A percentile compares a stretch with the other conserved stretches of the same genome.
Evolutionary conservation across 2,797 vertebrate species (phyloP).

Genomic region (Psittacula derbiana): DNA sequence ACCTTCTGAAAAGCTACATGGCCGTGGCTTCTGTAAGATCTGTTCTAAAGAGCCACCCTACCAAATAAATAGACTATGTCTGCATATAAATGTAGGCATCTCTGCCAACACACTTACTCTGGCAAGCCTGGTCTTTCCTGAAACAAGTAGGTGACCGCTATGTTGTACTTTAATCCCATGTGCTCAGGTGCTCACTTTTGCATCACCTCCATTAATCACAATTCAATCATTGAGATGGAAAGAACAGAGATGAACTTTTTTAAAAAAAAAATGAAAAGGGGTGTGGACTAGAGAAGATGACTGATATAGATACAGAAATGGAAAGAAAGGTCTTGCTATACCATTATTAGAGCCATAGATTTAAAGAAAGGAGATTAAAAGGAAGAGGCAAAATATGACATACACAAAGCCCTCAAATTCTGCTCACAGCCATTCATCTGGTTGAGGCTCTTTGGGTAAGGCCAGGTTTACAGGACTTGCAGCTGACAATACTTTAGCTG

Average conservation of each 20-base stretch:
- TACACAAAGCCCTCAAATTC: neutral
- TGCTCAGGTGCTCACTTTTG: neutral
- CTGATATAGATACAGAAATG: neutral
- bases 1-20: neutral
- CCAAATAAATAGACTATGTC: neutral
- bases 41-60: neutral
- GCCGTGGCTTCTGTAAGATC: neutral
- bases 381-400: neutral
- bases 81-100: neutral
- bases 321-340: neutral
- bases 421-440: rapidly evolving
- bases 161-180: neutral
- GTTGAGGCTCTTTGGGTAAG: neutral
- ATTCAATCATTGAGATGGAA: neutral
- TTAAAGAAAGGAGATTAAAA: neutral
- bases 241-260: neutral
- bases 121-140: neutral
- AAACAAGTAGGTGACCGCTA: neutral
- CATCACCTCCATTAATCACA: neutral
- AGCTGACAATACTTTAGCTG: neutral
- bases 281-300: neutral
- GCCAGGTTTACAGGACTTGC: neutral
- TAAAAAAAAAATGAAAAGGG: neutral
- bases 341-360: neutral
- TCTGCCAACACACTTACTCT: neutral